Evolutionary conservation across 2,888 invertebrate species (phyloP).

Genomic region (Chrysolina haemoptera): DNA sequence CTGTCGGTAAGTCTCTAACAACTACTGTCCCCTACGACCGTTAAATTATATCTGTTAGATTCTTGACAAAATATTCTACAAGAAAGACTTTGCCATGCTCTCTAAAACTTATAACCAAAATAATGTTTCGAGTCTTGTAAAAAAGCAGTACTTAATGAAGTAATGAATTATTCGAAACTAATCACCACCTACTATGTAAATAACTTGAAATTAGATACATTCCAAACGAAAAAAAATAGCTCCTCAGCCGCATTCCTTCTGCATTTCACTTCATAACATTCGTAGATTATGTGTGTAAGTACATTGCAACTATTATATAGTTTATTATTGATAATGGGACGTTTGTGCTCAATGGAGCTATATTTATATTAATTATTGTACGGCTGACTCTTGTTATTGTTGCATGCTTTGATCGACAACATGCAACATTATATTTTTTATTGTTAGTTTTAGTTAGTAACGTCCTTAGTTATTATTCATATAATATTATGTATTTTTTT

Average conservation of each 20-base stretch:
- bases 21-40: too few relatives aligned
- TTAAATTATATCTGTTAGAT: too few relatives aligned
- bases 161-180: neutral
- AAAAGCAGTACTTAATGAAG: neutral
- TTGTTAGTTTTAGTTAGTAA: slow-evolving; percentile 54
- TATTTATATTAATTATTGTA: slow-evolving; percentile 63
- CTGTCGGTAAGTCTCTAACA: too few relatives aligned
- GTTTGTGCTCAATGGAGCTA: slow-evolving; percentile 61
- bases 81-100: too few relatives aligned
- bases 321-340: slow-evolving; percentile 60
- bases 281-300: slow-evolving; percentile 15
- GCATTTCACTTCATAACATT: neutral
- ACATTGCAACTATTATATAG: slow-evolving; percentile 25
- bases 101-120: too few relatives aligned
- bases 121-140: too few relatives aligned
- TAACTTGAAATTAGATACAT: slow-evolving; percentile 12
- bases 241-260: neutral
- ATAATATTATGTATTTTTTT: slow-evolving; percentile 48
- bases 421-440: slow-evolving; percentile 63
- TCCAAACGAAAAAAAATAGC: slow-evolving; percentile 19
- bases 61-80: too few relatives aligned
- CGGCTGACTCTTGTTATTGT: slow-evolving; percentile 55
- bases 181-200: slow-evolving; percentile 1
- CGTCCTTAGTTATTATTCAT: slow-evolving; percentile 44
- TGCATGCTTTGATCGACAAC: slow-evolving; percentile 58